phyloP scores from a whole-genome alignment of 2,113 vertebrate genomes.

The Chaenogobius annularis region DNA sequence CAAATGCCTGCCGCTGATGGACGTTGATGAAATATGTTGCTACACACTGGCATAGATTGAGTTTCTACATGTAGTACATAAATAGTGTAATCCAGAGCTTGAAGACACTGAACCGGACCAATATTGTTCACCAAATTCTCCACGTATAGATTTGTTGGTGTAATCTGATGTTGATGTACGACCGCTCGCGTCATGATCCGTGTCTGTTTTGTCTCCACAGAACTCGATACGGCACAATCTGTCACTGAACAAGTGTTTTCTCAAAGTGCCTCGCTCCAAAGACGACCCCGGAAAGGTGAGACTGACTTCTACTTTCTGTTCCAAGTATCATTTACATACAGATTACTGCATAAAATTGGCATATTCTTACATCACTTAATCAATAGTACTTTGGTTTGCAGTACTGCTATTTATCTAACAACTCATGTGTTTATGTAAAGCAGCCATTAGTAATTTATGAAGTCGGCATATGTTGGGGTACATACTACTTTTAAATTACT shows the following conservation, averaged over 20 bases:
- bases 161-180: conserved; percentile 26
- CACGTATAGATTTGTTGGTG: conserved; percentile 31
- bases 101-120: not conserved
- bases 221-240: conserved; percentile 84
- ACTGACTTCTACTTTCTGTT: not conserved
- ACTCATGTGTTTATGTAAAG: not conserved
- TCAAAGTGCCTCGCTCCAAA: conserved; percentile 86
- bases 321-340: not conserved
- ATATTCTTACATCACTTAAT: not conserved
- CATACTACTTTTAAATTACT: not conserved
- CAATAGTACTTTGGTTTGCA: not conserved
- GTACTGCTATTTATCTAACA: not conserved
- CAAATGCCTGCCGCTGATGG: conserved; percentile 45
- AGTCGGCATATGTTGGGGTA: not conserved
- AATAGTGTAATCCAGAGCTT: conserved; percentile 29
- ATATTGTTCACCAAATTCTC: conserved; percentile 18
- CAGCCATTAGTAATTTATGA: not conserved
- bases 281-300: conserved; percentile 84
- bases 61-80: conserved; percentile 10
- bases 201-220: conserved; percentile 58
- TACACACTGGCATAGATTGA: conserved; percentile 40
- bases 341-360: not conserved
- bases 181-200: conserved; percentile 31
- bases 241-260: conserved; percentile 85
- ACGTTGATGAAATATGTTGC: conserved; percentile 50